Evolutionary conservation across 2,888 invertebrate species (phyloP), one percentile per base, ranked within the genome.

Genomic region (Synanthedon tipuliformis): DNA sequence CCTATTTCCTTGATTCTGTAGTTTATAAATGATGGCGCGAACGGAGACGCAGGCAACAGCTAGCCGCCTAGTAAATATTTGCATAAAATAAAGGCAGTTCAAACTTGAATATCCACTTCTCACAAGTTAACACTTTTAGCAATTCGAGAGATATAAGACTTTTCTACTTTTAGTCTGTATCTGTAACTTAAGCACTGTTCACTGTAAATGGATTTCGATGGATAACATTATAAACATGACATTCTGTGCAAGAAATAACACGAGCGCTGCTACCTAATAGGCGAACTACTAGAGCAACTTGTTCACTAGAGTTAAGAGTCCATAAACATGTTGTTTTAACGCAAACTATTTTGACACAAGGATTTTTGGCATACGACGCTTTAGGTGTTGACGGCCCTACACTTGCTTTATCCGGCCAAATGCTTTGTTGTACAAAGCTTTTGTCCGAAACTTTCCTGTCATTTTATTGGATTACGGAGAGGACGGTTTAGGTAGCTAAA

Each of bases 321-420:
- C 71, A 81, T 82, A 83, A 82, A 62, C 66, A 60, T 68, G 63
- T 62, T 72, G 73, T 80, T 81, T 77, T 76, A 74, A 73, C 70
- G 68, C 65, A 61, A 68, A 66, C 73, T 73, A 74, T 77, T 76
- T 74, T 69, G 71, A 69, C 69, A 66, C 65, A 66, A 61, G 59
- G 60, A 61, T 68, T 68, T 69, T 62, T 45, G 45, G 45, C 45
- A 45, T 45, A 12, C 45, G 45, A n/a, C 45, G 15, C 45, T 45
- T 45, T 45, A 45, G 45, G 45, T 45, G 45, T 45, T 15, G 45
- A 15, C 57, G 59, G n/a, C 45, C 13, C 13, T 45, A 45, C 45
- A 45, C 45, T 45, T 45, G 45, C 60, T 70, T 71, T 71, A 71
- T 72, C 71, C 71, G 66, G 64, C 64, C 71, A 71, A 75, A 74